Conservation (phyloP, 2,113 vertebrate genomes). For the Natator depressus region DNA sequence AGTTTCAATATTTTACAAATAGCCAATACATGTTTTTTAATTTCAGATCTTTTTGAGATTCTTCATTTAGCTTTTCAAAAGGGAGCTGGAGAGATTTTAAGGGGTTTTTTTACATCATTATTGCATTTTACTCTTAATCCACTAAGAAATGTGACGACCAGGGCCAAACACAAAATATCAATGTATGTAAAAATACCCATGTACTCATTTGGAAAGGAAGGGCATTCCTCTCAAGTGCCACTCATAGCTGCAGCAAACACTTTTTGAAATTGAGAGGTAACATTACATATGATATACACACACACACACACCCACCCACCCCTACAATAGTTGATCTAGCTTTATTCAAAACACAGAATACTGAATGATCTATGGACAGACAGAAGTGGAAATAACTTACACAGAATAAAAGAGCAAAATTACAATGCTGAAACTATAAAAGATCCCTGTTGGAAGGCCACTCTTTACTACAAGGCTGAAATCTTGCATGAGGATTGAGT, state of each 20-base stretch:
- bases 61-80: conserved; percentile 9
- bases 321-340: neutral
- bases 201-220: neutral
- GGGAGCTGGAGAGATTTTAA: neutral
- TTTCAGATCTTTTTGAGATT: conserved; percentile 24
- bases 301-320: neutral
- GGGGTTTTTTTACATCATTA: neutral
- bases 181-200: neutral
- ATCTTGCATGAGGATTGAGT: neutral
- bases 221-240: neutral
- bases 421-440: neutral
- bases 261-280: neutral
- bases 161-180: neutral
- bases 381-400: neutral
- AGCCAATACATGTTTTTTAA: neutral
- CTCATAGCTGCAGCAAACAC: neutral
- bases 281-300: neutral
- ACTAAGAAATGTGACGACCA: neutral
- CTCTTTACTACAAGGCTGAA: neutral
- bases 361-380: neutral
- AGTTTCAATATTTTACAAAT: conserved; percentile 11
- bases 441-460: neutral
- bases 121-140: neutral
- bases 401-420: neutral
- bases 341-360: neutral